These are phyloP conservation scores for Linnaemya vulpina DNA, from an alignment of 2,888 invertebrate species.

Conservation along the genomic window DNA sequence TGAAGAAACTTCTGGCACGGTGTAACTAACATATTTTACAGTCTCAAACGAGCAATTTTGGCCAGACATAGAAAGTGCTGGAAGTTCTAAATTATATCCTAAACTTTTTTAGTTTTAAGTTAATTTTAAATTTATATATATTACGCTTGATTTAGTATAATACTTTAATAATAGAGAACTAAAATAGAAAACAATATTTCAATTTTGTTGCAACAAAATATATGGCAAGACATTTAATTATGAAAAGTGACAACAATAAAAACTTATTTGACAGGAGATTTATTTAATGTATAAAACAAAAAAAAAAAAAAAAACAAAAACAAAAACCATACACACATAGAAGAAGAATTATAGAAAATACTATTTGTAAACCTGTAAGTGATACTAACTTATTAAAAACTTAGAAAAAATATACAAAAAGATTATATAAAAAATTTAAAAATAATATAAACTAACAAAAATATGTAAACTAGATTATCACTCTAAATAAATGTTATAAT, in stretches of 20 bases:
- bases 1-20: not conserved
- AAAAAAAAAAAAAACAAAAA: not conserved
- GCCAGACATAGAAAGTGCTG: not conserved
- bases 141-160: constrained; percentile 16
- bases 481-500: constrained; percentile 46
- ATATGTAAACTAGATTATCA: constrained; percentile 39
- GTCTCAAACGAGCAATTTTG: not conserved
- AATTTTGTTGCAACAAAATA: constrained; percentile 37
- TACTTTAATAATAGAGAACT: not conserved
- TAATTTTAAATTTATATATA: not conserved
- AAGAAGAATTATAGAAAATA: constrained; percentile 15
- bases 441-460: not conserved
- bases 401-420: constrained; percentile 26
- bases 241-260: constrained; percentile 31
- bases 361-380: constrained; percentile 60
- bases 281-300: not conserved
- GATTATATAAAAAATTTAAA: not conserved
- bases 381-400: constrained; percentile 55
- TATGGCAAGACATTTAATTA: constrained; percentile 38
- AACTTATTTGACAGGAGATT: not conserved
- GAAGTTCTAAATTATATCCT: not conserved
- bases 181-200: not conserved
- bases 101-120: not conserved
- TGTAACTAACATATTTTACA: not conserved
- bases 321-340: not conserved